Base-by-base conservation (phyloP, 2,888 invertebrate genomes). In the Leucania comma region DNA sequence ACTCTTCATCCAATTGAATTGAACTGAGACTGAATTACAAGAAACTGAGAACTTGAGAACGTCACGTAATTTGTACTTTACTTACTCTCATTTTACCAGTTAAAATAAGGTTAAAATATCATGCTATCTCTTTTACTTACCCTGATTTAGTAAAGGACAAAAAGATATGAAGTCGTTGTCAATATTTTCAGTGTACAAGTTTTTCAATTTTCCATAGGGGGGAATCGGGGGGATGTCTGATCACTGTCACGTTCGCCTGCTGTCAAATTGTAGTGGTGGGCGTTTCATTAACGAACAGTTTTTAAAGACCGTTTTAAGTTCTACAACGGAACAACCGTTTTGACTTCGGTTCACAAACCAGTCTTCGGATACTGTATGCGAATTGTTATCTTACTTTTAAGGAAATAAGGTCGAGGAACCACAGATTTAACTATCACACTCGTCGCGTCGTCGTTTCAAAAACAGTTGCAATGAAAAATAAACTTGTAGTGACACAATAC, bases 151-250 rank as follows among this genome's bases (percentile, higher is more conserved):
- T 50, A 14, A 57, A 35, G 20, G 56, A 57, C 38, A 48, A 56
- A n/a, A 74, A 57, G 12, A 50, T 22, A 14, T 6, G 6, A 20
- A 17, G 29, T 35, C 24, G 12, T 38, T 22, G 29, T 32, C 26
- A 22, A 53, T 62, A 20, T 54, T 48, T 29, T 64, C 66, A 65
- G 24, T 74, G 1, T 3, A 22, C 0, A 22, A 1, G 32, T 26
- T 66, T 42, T 72, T 57, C 0, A 2, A 75, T 72, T 72, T 57
- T 24, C 24, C 17, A 32, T 42, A 24, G 12, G 14, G 10, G n/a
- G n/a, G n/a, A n/a, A n/a, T n/a, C n/a, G n/a, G n/a, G n/a, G 29
- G 32, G 14, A 24, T 50, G 24, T 24, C 38, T 71, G 71, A 73
- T 38, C n/a, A 50, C 29, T 75, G 72, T 66, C 67, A 75, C 50